Evolutionary conservation across 2,797 vertebrate genomes (phyloP), one percentile per base, ranked within the genome.

Genomic region (Poecilia wingei): DNA sequence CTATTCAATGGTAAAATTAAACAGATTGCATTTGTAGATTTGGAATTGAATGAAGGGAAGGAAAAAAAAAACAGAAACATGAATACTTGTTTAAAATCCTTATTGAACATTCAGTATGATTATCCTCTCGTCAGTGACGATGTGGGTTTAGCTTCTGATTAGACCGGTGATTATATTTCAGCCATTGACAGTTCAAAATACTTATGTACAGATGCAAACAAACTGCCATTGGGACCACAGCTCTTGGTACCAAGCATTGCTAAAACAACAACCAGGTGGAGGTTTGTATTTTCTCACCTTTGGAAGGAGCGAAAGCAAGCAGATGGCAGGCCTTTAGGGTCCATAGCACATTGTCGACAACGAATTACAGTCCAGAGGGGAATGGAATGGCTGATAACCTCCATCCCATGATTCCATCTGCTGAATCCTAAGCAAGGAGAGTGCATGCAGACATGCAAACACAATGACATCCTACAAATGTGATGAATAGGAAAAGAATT

Each of bases 321-420:
- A 96, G 95, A 96, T 96, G 96, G 95, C 90, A 82, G 93, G 94
- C 95, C 95, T 95, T 95, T 94, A 94, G 94, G 96, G 94, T 95
- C 94, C 91, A 88, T 86, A 95, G 94, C 94, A 95, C 96, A 96
- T 94, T 95, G 94, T 94, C 89, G 91, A 94, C 94, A 95, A 93
- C 85, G 93, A 95, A 94, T 95, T 94, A 93, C 93, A 94, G 94
- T 94, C 95, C 95, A 95, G 93, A 95, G 95, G 95, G 94, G 95
- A 93, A 95, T 90, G 88, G 91, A 91, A 94, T 88, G 94, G 94
- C 94, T 94, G 93, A 94, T 95, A 95, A 95, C 94, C 94, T 95
- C 94, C 91, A 94, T 95, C 94, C 90, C 88, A 91, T 92, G 93
- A 91, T 95, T 95, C 95, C 94, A 95, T 96, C 95, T 96, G 95